phyloP scores from a whole-genome alignment of 2,888 invertebrate genomes.

The Parnassius glacialis region DNA sequence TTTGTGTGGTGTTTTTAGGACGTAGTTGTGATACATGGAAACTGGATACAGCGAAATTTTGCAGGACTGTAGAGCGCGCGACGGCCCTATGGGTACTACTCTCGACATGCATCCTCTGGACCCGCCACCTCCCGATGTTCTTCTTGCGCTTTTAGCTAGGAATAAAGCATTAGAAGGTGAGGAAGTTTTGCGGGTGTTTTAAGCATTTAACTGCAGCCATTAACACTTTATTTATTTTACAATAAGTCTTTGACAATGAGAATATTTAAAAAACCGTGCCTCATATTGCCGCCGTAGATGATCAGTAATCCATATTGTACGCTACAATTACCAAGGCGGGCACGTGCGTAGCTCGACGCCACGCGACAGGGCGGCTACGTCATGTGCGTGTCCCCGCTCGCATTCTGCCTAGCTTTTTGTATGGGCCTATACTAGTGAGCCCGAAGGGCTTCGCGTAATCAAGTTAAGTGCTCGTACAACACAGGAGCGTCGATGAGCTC shows the following conservation, averaged over 20 bases:
- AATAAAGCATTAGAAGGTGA: constrained; percentile 95
- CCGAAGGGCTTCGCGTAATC: constrained; percentile 70
- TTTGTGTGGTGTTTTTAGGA: constrained; percentile 50
- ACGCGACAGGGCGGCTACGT: constrained; percentile 35
- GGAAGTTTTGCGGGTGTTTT: constrained; percentile 33
- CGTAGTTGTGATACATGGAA: constrained; percentile 56
- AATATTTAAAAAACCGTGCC: constrained; percentile 5
- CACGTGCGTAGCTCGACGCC: constrained; percentile 32
- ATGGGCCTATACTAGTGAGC: constrained; percentile 44
- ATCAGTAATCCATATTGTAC: constrained; percentile 42
- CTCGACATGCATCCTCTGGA: constrained; percentile 69
- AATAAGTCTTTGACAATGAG: background rate
- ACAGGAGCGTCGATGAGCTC: constrained; percentile 58
- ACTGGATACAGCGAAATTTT: constrained; percentile 54
- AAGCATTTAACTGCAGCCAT: background rate
- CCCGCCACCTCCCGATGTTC: constrained; percentile 90
- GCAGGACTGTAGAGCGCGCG: constrained; percentile 52
- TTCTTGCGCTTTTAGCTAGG: constrained; percentile 90
- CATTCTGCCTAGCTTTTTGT: constrained; percentile 40
- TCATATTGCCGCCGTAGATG: constrained; percentile 8
- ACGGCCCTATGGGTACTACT: constrained; percentile 54
- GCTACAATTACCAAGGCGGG: constrained; percentile 55
- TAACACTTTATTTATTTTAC: background rate
- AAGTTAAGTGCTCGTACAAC: constrained; percentile 78
- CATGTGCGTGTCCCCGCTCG: constrained; percentile 32